Conservation (phyloP, 1,140 invertebrate genomes). For the Scaptomyza graminum region DNA sequence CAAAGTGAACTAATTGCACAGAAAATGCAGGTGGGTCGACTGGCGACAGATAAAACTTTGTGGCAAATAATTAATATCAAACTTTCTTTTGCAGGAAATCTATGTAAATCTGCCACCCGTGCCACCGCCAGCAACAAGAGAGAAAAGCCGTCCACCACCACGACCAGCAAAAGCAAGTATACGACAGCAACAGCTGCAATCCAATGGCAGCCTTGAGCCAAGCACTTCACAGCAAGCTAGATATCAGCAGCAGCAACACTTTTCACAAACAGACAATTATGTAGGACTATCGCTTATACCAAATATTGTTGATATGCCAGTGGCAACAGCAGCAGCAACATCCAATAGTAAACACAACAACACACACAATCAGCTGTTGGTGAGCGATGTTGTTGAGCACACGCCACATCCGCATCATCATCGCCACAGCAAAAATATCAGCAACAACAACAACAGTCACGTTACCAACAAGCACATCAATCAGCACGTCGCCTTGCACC, state of each 20-base stretch:
- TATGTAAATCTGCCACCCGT: constrained; percentile 81
- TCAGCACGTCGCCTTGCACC: constrained; percentile 54
- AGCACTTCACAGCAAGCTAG: constrained; percentile 75
- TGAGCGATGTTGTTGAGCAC: constrained; percentile 64
- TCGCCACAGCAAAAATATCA: constrained; percentile 38
- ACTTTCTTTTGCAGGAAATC: constrained; percentile 65
- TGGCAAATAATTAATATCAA: constrained; percentile 1
- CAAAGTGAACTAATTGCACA: constrained; percentile 84
- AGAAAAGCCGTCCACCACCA: constrained; percentile 69
- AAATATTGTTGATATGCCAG: constrained; percentile 74
- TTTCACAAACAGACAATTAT: constrained; percentile 81
- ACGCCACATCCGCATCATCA: constrained; percentile 45
- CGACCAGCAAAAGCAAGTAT: constrained; percentile 82
- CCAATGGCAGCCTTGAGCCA: constrained; percentile 57
- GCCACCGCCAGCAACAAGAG: constrained; percentile 69
- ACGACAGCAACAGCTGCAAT: constrained; percentile 58
- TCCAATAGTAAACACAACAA: constrained; percentile 62
- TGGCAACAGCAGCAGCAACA: constrained; percentile 43
- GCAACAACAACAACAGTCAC: constrained; percentile 55
- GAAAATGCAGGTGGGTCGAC: constrained; percentile 80
- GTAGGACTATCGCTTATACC: constrained; percentile 79
- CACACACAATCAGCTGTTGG: constrained; percentile 63
- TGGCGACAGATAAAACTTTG: neutral
- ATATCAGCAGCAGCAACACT: constrained; percentile 72
- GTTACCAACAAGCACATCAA: constrained; percentile 55